Base-by-base conservation (phyloP, 2,113 vertebrate genomes). In the Coracopsis vasa region DNA sequence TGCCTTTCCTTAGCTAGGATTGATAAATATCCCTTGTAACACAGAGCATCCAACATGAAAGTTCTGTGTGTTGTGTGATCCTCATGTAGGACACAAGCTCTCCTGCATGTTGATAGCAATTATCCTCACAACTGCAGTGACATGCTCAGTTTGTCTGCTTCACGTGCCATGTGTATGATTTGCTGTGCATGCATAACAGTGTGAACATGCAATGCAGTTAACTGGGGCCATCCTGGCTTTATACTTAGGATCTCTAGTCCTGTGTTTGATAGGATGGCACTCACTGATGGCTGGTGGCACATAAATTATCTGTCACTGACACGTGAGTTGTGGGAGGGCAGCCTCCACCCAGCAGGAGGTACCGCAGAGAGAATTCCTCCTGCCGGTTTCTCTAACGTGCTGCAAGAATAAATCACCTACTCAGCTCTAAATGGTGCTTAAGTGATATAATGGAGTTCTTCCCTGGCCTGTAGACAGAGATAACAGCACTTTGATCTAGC, bases 331-430 rank as follows among this genome's bases (percentile, higher is more conserved):
- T 81, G 81, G 88, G 92, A 96, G 79, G 65, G 92, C 88, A 90
- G 85, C 65, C 73, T 72, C 74, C 29, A 47, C 45, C 41, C 94
- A 92, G 90, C 92, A 61, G 92, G 92, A 95, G 82, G 42, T 72
- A 71, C 80, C 27, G 70, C 25, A 18, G 44, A 64, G 51, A 87
- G 73, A 82, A 86, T 92, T 91, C 75, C 60, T 94, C 51, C 67
- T 92, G 88, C 67, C 41, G 64, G 84, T 91, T 64, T 37, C 65
- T 80, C 64, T 73, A 80, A 47, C 12, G 9, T 4, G 47, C 77
- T 87, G 80, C 89, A 75, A 82, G 88, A 69, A 92, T 72, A 92
- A 81, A 91, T 92, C 86, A 92, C 72, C 61, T 29, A 45, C 80
- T 82, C 69, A 9, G 91, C 56, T 67, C 45, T 83, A 77, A 95